Percentiles rank a stretch among this genome's conserved stretches.
Evolutionary conservation across 2,797 vertebrate genomes (phyloP).

Genomic region (Neoniphon sammara): DNA sequence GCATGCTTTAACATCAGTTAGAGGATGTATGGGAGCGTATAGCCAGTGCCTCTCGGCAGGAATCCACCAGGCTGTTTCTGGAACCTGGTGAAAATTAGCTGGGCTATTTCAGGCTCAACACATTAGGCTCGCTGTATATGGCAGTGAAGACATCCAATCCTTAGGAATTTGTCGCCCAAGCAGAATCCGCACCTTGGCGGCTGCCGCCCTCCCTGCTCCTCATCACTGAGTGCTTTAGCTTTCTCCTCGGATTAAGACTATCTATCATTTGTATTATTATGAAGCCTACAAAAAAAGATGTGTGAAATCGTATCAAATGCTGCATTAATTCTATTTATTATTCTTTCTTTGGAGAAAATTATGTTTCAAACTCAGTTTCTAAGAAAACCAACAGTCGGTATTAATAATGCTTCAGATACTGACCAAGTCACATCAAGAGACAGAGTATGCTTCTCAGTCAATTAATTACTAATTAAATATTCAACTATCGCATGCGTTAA

Average conservation of each 20-base stretch:
- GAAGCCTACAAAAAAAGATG: background rate
- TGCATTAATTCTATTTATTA: no score
- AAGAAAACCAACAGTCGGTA: background rate
- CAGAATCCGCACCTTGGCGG: constrained; percentile 69
- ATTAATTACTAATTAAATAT: background rate
- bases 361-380: background rate
- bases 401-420: no score
- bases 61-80: background rate
- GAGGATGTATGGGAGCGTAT: background rate
- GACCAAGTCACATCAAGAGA: background rate
- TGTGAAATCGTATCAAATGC: no score
- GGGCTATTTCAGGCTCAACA: constrained; percentile 81
- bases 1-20: background rate
- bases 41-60: constrained; percentile 8
- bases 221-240: background rate
- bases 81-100: constrained; percentile 56
- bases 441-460: constrained; percentile 11
- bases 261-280: background rate
- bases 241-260: background rate
- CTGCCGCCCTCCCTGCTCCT: constrained; percentile 40
- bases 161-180: constrained; percentile 79
- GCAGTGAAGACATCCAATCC: constrained; percentile 80
- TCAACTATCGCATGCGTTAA: constrained; percentile 22
- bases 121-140: constrained; percentile 78
- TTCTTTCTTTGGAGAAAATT: no score